A percentile compares a stretch with the other conserved stretches of the same genome.
Conservation (phyloP, 1,140 invertebrate genomes). For the Lasaia peninsularis region DNA sequence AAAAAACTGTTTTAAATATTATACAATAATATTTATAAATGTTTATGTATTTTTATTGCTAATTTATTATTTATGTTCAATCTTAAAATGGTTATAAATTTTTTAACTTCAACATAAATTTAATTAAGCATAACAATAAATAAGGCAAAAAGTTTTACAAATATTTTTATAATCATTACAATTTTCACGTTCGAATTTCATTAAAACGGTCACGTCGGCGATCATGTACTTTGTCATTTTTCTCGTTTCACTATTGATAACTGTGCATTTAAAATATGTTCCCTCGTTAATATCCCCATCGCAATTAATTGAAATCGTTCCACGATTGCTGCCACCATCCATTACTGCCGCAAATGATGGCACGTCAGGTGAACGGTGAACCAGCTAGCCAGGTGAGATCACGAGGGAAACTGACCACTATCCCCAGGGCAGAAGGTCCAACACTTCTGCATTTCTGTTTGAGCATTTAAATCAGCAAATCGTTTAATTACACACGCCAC, state of each 20-base stretch:
- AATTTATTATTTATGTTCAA: too few species aligned
- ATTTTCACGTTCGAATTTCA: too few species aligned
- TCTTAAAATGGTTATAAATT: too few species aligned
- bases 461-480: constrained; percentile 1
- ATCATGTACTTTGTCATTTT: not conserved
- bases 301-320: constrained; percentile 25
- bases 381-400: not conserved
- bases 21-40: too few species aligned
- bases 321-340: constrained; percentile 23
- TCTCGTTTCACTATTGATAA: not conserved
- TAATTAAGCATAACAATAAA: too few species aligned
- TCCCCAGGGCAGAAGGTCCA: not conserved
- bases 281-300: constrained; percentile 18
- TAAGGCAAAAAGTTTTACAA: too few species aligned
- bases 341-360: constrained; percentile 24
- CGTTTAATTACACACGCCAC: not conserved
- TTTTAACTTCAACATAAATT: too few species aligned
- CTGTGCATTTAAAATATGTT: constrained; percentile 5
- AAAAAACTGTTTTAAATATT: too few species aligned
- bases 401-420: not conserved
- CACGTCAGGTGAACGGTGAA: constrained; percentile 16
- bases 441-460: not conserved
- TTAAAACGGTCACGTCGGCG: too few species aligned
- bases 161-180: too few species aligned
- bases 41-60: too few species aligned